Base-by-base conservation (phyloP, 1,140 invertebrate genomes). In the Lerema accius region DNA sequence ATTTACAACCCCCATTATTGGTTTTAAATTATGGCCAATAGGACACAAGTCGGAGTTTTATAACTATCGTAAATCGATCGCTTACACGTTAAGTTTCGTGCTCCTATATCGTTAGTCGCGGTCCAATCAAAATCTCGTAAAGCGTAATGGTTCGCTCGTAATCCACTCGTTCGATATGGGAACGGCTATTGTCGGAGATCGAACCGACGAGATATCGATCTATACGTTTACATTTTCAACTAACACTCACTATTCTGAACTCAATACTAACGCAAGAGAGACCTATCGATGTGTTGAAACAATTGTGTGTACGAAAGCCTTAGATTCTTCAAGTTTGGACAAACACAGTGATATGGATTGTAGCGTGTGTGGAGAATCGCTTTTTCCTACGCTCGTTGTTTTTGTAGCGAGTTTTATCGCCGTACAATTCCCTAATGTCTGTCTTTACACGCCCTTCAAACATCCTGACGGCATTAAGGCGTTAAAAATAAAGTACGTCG, bases 111-210 rank as follows among this genome's bases (percentile, higher is more conserved):
- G 80, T 89, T 86, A 80, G 80, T 77, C 65, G 68, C 77, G 77
- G 75, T 72, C 70, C 78, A 84, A 85, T 86, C 83, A 80, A 81
- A 87, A 65, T 60, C 76, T 80, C 75, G 74, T 86, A 87, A 89
- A 85, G 58, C 65, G 71, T 84, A 84, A 85, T 82, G 70, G 78
- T 73, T 76, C 74, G 74, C 67, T 78, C 71, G 78, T 84, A 82
- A 86, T 86, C 76, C 60, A 75, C 69, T 67, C 64, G 71, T 81
- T 82, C 77, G 84, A 85, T 86, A 88, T 86, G 84, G 86, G 86
- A 86, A 89, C 77, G 73, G 73, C 75, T 65, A 74, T 80, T 75
- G 70, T 81, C 65, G 64, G 71, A 79, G 69, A 78, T 76, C 63
- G 65, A 67, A 58, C 19, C 59, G 62, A 64, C 65, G 58, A 37